These are phyloP conservation scores for Palaemon carinicauda DNA, from an alignment of 1,140 invertebrate species.

Conservation along the genomic window DNA sequence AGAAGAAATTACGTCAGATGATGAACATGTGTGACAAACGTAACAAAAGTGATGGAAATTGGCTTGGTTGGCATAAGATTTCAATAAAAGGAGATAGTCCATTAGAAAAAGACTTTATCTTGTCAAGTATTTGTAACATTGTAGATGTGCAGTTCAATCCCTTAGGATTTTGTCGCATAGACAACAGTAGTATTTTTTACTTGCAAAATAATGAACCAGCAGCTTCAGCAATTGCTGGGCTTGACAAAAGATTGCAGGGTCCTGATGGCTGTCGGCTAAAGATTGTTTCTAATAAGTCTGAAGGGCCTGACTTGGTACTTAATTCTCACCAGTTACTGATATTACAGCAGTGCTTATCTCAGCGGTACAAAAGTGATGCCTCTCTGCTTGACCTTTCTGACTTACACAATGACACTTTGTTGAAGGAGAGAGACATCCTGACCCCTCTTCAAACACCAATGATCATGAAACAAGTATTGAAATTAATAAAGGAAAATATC, in stretches of 20 bases:
- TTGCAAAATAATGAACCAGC: conserved; percentile 37
- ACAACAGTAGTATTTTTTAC: conserved; percentile 26
- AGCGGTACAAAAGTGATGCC: not conserved
- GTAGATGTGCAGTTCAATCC: conserved; percentile 34
- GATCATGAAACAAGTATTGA: conserved; percentile 38
- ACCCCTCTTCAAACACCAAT: conserved; percentile 6
- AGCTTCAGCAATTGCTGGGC: conserved; percentile 24
- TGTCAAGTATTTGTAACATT: conserved; percentile 28
- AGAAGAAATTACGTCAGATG: too few species aligned
- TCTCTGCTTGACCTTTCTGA: conserved; percentile 30
- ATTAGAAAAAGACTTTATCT: conserved; percentile 30
- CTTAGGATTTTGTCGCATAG: conserved; percentile 37
- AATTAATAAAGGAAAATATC: conserved; percentile 39
- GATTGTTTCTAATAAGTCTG: not conserved
- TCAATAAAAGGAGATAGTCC: not conserved
- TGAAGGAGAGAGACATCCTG: conserved; percentile 37
- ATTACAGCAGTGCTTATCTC: not conserved
- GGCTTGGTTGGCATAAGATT: conserved; percentile 13
- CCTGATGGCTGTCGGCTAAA: conserved; percentile 32
- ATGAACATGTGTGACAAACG: too few species aligned
- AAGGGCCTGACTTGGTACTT: conserved; percentile 14
- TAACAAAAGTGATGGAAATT: too few species aligned
- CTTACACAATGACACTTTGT: conserved; percentile 32
- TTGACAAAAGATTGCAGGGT: conserved; percentile 34
- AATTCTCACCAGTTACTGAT: conserved; percentile 41